phyloP scores from a whole-genome alignment of 2,888 invertebrate genomes.

The Chorisops tibialis region DNA sequence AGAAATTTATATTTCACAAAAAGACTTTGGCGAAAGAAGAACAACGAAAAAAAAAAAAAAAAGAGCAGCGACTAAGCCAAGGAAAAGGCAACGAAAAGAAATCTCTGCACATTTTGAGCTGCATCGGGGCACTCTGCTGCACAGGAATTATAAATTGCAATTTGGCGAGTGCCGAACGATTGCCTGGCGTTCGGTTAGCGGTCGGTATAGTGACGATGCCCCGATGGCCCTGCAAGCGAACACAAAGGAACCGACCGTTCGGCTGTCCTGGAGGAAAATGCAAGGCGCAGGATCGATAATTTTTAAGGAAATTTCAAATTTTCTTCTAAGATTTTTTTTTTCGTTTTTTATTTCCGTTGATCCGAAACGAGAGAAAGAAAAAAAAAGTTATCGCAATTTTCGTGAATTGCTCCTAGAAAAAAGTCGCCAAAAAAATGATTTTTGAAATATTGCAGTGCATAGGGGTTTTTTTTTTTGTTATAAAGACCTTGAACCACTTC shows the following conservation, averaged over 20 bases:
- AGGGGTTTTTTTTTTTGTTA: no score
- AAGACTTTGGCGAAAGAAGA: not conserved
- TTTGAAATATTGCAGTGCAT: no score
- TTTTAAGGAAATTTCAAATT: conserved; percentile 11
- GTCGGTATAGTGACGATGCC: not conserved
- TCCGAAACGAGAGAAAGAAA: not conserved
- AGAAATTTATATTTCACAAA: conserved; percentile 7
- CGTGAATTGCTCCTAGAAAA: no score
- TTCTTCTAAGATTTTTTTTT: conserved; percentile 6
- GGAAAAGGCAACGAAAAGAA: not conserved
- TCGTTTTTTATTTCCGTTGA: no score
- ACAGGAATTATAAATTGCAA: no score
- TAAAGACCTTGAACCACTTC: no score
- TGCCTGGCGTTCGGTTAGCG: not conserved
- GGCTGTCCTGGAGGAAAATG: conserved; percentile 12
- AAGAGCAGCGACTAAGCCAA: no score
- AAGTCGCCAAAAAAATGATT: no score
- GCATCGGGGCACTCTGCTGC: conserved; percentile 4
- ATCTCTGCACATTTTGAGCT: conserved; percentile 16
- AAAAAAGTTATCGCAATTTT: no score
- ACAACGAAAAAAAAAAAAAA: not conserved
- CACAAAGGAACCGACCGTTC: conserved; percentile 24
- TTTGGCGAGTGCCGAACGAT: no score
- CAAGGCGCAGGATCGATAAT: conserved; percentile 24
- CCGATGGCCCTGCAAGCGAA: conserved; percentile 19